phyloP scores from a whole-genome alignment of 2,888 invertebrate genomes.

The Nomada goodeniana region DNA sequence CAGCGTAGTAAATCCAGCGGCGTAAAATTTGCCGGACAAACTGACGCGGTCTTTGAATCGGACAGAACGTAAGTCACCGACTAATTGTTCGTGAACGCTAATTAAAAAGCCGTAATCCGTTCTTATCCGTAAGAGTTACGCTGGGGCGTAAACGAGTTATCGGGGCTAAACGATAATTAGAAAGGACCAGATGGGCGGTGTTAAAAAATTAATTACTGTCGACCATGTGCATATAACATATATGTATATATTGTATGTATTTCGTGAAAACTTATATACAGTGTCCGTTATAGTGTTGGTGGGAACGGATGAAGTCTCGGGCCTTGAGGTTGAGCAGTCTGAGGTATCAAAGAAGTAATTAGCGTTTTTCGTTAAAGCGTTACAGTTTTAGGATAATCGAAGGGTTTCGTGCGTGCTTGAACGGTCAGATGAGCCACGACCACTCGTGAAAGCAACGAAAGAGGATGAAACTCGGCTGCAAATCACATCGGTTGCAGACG shows the following conservation, averaged over 20 bases:
- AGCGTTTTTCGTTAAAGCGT: conserved; percentile 33
- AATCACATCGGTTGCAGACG: conserved; percentile 46
- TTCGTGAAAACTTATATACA: neutral
- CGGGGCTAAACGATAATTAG: conserved; percentile 28
- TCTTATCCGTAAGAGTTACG: neutral
- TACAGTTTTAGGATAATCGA: conserved; percentile 44
- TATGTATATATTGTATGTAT: neutral
- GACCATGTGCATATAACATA: neutral
- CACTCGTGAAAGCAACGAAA: neutral
- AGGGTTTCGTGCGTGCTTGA: neutral
- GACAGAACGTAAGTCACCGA: conserved; percentile 1
- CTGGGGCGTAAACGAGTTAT: conserved; percentile 1
- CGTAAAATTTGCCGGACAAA: neutral
- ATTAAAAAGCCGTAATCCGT: conserved; percentile 25
- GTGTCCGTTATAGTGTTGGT: neutral
- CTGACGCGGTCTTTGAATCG: neutral
- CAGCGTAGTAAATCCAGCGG: neutral
- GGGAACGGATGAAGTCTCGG: neutral
- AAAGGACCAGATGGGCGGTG: neutral
- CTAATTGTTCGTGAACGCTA: conserved; percentile 22
- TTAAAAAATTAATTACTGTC: conserved; percentile 45
- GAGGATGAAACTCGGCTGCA: conserved; percentile 29
- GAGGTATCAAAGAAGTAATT: conserved; percentile 42
- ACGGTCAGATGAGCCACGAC: neutral
- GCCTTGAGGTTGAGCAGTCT: neutral